These are phyloP conservation scores for Rhaphigaster nebulosa DNA, from an alignment of 2,888 invertebrate genomes.

Conservation along the genomic window DNA sequence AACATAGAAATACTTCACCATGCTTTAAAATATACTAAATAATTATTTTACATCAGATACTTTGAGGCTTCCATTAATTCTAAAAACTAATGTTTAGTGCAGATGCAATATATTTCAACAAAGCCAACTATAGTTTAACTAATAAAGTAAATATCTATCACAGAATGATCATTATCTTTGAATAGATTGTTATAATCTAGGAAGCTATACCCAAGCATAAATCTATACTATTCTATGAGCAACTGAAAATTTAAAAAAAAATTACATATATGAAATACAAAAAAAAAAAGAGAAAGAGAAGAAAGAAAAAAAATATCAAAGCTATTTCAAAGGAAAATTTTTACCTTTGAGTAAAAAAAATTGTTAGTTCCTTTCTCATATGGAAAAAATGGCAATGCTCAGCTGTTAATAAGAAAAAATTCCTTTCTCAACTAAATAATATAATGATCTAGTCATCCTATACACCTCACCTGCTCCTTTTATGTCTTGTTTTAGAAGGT, in stretches of 20 bases:
- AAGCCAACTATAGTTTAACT: slow-evolving; percentile 40
- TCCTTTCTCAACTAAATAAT: slow-evolving; percentile 57
- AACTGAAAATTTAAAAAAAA: slow-evolving; percentile 30
- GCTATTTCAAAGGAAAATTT: slow-evolving; percentile 34
- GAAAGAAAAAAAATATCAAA: background rate
- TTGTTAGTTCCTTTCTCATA: slow-evolving; percentile 54
- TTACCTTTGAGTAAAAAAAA: slow-evolving; percentile 51
- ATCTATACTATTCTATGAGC: slow-evolving; percentile 52
- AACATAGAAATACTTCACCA: background rate
- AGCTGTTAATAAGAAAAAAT: slow-evolving; percentile 54
- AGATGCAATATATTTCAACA: background rate
- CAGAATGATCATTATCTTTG: slow-evolving; percentile 40
- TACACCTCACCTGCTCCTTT: slow-evolving; percentile 82
- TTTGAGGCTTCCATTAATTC: slow-evolving; percentile 42
- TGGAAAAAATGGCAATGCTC: slow-evolving; percentile 45
- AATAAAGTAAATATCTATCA: slow-evolving; percentile 21
- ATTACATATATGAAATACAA: background rate
- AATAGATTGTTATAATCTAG: slow-evolving; percentile 10
- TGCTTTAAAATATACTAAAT: slow-evolving; percentile 13
- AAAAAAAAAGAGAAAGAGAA: background rate
- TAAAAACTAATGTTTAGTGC: slow-evolving; percentile 37
- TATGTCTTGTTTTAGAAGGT: slow-evolving; percentile 77
- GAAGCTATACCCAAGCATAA: slow-evolving; percentile 50
- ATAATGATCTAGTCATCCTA: slow-evolving; percentile 47
- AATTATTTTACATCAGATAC: slow-evolving; percentile 7